Percentiles rank a stretch among this genome's conserved stretches.
Evolutionary conservation across 2,797 vertebrate genomes (phyloP).

Genomic region (Graptemys geographica): DNA sequence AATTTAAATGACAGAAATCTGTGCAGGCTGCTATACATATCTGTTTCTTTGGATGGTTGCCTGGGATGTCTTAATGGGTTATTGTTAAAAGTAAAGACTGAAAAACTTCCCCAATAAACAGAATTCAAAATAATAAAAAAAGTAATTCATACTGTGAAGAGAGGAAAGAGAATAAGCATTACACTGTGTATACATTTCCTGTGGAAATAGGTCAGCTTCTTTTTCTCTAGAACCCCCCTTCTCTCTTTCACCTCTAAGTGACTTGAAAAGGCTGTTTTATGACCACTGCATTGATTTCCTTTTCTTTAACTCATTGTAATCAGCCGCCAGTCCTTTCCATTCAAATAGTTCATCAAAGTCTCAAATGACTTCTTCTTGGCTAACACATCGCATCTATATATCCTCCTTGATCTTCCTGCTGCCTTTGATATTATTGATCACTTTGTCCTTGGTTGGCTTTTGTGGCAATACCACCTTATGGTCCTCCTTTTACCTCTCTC

Average conservation of each 20-base stretch:
- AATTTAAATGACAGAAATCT: conserved; percentile 51
- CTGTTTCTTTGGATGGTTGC: conserved; percentile 40
- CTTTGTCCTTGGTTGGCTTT: conserved; percentile 29
- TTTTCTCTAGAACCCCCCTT: conserved; percentile 23
- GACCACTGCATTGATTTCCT: conserved; percentile 71
- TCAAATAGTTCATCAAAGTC: conserved; percentile 65
- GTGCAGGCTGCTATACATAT: not conserved
- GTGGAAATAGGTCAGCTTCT: conserved; percentile 67
- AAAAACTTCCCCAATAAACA: conserved; percentile 51
- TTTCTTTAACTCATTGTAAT: conserved; percentile 73
- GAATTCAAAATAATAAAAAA: conserved; percentile 39
- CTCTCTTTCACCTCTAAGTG: conserved; percentile 56
- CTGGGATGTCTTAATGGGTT: conserved; percentile 22
- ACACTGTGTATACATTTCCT: conserved; percentile 56
- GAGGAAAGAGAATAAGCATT: conserved; percentile 43
- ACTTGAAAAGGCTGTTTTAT: conserved; percentile 73
- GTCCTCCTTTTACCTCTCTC: not conserved
- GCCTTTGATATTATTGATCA: conserved; percentile 62
- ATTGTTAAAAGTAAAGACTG: conserved; percentile 35
- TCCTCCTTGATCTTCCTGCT: conserved; percentile 70
- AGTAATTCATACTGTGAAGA: conserved; percentile 28
- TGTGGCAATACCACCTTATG: conserved; percentile 55
- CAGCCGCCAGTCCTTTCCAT: conserved; percentile 55
- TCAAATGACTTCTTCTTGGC: conserved; percentile 68
- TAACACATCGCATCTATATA: conserved; percentile 20